Base-by-base conservation (phyloP, 2,113 vertebrate species). In the Noctilio leporinus region DNA sequence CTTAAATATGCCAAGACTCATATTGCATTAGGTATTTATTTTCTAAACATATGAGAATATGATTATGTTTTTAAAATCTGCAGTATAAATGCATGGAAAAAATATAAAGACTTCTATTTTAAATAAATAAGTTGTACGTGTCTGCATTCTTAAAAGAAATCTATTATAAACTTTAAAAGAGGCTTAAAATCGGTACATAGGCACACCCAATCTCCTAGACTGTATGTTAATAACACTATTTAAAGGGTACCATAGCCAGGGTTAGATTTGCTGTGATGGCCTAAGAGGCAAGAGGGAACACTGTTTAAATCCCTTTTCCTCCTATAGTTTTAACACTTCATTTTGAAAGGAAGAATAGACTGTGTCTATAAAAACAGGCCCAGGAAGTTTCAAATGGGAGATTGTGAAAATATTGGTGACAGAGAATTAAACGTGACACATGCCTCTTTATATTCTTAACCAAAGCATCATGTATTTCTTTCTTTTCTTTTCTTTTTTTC, bases 11-110 rank as follows among this genome's bases (percentile, higher is more conserved):
- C 38, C 33, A 87, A 65, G 15, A 26, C 24, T 91, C 28, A 75
- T 51, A 78, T 43, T 72, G 5, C 49, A 65, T 73, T 62, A 77
- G 16, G n/a, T 20, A 94, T 93, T 90, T 94, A 64, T 97, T 97
- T 97, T 93, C 57, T 80, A 83, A 95, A 83, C 78, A 87, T 15
- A 1, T 62, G 86, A 43, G 12, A 85, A 70, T 26, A 70, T 40
- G 47, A 38, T 89, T 28, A 5, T 76, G 53, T 35, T 92, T 70
- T 14, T 75, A 92, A 94, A 94, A 28, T 86, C 76, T 81, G 24
- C 8, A 91, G 6, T 69, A 86, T 91, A 89, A 96, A 86, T 95
- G 93, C 4, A 47, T 90, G 9, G 43, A 89, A 97, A 96, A 97
- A 93, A 87, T 1, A 75, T 38, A 69, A 69, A 47, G 51, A 70